These are phyloP conservation scores for Anoplius nigerrimus DNA, from an alignment of 2,888 invertebrate species.

Conservation along the genomic window DNA sequence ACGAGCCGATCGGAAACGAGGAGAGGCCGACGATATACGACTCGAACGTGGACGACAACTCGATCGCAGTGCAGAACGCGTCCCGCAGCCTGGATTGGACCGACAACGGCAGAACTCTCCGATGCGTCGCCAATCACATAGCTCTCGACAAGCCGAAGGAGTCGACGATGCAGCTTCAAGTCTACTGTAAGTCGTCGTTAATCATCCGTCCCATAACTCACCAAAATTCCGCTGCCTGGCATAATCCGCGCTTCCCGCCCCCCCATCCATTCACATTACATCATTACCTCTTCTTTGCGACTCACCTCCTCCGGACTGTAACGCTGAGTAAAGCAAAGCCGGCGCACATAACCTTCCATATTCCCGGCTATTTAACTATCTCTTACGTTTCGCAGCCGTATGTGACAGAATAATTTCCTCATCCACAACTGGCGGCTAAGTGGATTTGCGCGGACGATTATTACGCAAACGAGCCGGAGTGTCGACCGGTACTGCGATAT, in stretches of 20 bases:
- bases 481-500: too few relatives aligned
- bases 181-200: slow-evolving; percentile 78
- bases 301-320: too few relatives aligned
- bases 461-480: too few relatives aligned
- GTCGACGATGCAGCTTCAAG: slow-evolving; percentile 76
- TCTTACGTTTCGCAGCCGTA: too few relatives aligned
- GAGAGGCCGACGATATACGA: slow-evolving; percentile 77
- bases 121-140: slow-evolving; percentile 83
- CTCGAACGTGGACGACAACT: slow-evolving; percentile 78
- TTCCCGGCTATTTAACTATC: too few relatives aligned
- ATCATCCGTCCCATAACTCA: background rate
- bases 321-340: too few relatives aligned
- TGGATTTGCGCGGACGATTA: background rate
- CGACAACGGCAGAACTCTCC: slow-evolving; percentile 81
- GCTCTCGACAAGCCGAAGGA: slow-evolving; percentile 75
- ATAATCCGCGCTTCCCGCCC: too few relatives aligned
- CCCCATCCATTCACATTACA: too few relatives aligned
- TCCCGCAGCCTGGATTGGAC: slow-evolving; percentile 79
- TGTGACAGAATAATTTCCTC: too few relatives aligned
- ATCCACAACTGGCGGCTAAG: too few relatives aligned
- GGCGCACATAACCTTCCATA: too few relatives aligned
- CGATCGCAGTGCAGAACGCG: slow-evolving; percentile 82
- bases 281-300: too few relatives aligned
- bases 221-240: background rate
- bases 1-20: slow-evolving; percentile 79